phyloP scores from a whole-genome alignment of 2,797 vertebrate species.

The Manis crassicaudata region DNA sequence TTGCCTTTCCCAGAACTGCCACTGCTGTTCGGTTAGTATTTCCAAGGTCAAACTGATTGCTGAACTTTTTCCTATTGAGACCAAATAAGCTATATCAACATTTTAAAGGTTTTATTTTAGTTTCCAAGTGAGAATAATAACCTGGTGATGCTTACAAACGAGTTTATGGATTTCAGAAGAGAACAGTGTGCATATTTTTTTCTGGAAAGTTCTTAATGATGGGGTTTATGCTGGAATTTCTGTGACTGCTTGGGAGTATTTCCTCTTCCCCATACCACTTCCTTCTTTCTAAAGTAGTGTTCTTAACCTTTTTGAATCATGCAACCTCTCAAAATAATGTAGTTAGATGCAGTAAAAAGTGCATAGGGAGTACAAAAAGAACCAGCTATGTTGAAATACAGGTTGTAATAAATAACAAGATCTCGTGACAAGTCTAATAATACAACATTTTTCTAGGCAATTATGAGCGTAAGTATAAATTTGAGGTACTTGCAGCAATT shows the following conservation, averaged over 20 bases:
- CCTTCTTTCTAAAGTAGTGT: constrained; percentile 42
- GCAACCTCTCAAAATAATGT: neutral
- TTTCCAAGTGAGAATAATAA: constrained; percentile 26
- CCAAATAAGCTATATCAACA: neutral
- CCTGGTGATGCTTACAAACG: neutral
- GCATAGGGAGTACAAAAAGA: neutral
- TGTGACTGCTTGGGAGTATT: constrained; percentile 47
- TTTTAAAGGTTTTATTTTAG: neutral
- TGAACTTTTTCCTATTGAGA: constrained; percentile 58
- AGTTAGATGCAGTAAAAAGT: neutral
- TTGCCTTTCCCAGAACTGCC: constrained; percentile 8
- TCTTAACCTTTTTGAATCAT: neutral
- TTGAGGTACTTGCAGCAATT: neutral
- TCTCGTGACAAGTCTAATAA: neutral
- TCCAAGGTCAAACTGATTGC: constrained; percentile 35
- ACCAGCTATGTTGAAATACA: neutral
- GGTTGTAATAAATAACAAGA: neutral
- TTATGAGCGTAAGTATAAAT: neutral
- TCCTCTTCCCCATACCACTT: neutral
- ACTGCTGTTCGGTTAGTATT: constrained; percentile 33
- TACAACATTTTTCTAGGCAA: neutral
- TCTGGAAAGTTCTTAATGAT: constrained; percentile 19
- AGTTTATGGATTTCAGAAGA: neutral
- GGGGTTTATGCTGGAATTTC: constrained; percentile 36
- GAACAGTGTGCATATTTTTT: neutral